These are phyloP conservation scores for Xestia c-nigrum DNA, from an alignment of 2,888 invertebrate genomes.

Conservation along the genomic window DNA sequence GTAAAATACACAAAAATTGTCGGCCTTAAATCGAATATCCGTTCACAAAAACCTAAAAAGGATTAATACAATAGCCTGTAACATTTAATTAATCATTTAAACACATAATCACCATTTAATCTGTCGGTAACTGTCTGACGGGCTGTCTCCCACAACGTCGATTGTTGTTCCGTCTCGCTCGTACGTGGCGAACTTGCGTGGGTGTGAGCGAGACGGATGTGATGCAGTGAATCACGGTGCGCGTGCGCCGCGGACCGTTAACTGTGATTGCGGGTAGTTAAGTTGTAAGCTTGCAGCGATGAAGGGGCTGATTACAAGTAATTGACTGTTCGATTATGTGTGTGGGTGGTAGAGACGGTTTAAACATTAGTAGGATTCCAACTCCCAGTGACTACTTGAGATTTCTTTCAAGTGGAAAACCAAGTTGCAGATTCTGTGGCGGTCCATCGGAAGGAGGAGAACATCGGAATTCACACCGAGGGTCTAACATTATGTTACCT, in stretches of 20 bases:
- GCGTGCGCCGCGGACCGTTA: conserved; percentile 82
- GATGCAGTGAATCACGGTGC: conserved; percentile 72
- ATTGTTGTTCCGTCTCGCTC: conserved; percentile 79
- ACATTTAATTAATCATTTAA: conserved; percentile 76
- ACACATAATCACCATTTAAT: conserved; percentile 76
- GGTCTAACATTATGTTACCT: neutral
- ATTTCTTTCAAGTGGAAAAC: neutral
- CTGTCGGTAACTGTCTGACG: conserved; percentile 70
- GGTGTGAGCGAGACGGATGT: conserved; percentile 66
- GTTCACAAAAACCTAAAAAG: conserved; percentile 46
- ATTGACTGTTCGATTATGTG: conserved; percentile 5
- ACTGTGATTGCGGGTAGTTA: conserved; percentile 67
- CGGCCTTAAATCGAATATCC: conserved; percentile 60
- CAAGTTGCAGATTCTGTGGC: neutral
- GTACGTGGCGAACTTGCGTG: conserved; percentile 18
- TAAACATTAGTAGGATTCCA: neutral
- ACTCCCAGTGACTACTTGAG: neutral
- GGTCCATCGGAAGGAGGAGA: no score
- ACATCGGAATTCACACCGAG: neutral
- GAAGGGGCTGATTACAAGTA: conserved; percentile 3
- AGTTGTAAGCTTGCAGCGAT: conserved; percentile 58
- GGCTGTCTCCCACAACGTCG: conserved; percentile 79
- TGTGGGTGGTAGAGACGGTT: neutral
- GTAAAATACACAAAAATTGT: conserved; percentile 48
- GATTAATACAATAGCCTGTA: conserved; percentile 59